Evolutionary conservation across 2,888 invertebrate species (phyloP), one percentile per base, ranked within the genome.

Genomic region (Drosophila nigricruria): DNA sequence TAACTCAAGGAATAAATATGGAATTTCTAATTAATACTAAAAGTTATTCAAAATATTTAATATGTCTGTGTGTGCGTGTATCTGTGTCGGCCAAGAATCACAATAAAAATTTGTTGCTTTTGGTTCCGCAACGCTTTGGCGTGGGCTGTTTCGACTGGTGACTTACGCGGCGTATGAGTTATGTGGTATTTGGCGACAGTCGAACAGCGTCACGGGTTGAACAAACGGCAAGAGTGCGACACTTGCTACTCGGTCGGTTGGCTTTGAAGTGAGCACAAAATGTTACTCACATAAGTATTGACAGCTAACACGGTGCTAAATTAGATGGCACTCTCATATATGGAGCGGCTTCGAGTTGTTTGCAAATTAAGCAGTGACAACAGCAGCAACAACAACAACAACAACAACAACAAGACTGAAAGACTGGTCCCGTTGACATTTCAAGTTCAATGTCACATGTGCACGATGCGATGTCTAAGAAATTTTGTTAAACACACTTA

Each of bases 401-500:
- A 5, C n/a, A 38, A 38, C 38, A 38, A 40, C 18, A 18, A 42
- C 20, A 40, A 53, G 12, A 23, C 30, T 47, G 6, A 30, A 63
- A 56, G 61, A 80, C 67, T 68, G 68, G 58, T 52, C 45, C 49
- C 62, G 67, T 54, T 67, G 82, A 76, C 75, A 74, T 71, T 77
- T 84, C 79, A 78, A 74, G 88, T 85, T 87, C 85, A 85, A 82
- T 82, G 85, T 80, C 82, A 70, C 32, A 56, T 53, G 52, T 50
- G 43, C 30, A 20, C 34, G 16, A 64, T 73, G 77, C 69, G 81
- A 79, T 78, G 73, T 77, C 70, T 77, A 57, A 57, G 69, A 69
- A 80, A 79, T 83, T 89, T 89, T 82, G 90, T 83, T 77, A 77
- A 82, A 87, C 88, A 89, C 64, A 81, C 84, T 88, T 89, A 88